phyloP scores from a whole-genome alignment of 2,797 vertebrate genomes.

The Fistularia tabacaria region DNA sequence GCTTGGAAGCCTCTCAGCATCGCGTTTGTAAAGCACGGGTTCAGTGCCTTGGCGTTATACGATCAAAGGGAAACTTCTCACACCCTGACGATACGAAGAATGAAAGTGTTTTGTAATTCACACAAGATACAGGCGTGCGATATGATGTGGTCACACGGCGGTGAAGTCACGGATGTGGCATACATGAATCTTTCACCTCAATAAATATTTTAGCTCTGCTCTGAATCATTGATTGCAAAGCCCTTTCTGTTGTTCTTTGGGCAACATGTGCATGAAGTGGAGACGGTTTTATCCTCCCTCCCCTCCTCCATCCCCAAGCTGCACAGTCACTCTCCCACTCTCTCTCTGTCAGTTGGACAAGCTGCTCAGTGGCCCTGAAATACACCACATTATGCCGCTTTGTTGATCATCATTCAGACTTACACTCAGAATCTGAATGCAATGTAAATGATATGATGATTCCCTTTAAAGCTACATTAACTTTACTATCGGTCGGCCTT shows the following conservation, averaged over 20 bases:
- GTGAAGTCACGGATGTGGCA: slow-evolving; percentile 56
- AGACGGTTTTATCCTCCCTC: slow-evolving; percentile 26
- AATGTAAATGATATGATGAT: slow-evolving; percentile 79
- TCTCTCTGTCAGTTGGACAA: slow-evolving; percentile 64
- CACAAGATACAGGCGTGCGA: slow-evolving; percentile 19
- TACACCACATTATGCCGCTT: slow-evolving; percentile 68
- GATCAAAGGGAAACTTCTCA: too few species aligned
- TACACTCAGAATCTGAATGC: slow-evolving; percentile 65
- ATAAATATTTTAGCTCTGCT: slow-evolving; percentile 65
- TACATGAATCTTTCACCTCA: slow-evolving; percentile 71
- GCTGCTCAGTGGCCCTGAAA: slow-evolving; percentile 79
- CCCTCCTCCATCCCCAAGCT: background rate
- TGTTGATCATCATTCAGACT: slow-evolving; percentile 64
- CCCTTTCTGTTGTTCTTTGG: slow-evolving; percentile 56
- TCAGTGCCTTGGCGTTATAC: too few species aligned
- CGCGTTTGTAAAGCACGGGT: too few species aligned
- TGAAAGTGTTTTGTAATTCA: slow-evolving; percentile 3
- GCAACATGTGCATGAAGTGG: slow-evolving; percentile 46
- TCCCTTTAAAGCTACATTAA: slow-evolving; percentile 68
- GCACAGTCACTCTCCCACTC: slow-evolving; percentile 2
- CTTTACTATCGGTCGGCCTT: slow-evolving; percentile 54
- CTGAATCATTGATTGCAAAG: slow-evolving; percentile 66
- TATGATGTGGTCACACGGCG: slow-evolving; percentile 39
- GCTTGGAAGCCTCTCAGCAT: too few species aligned
- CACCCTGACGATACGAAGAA: too few species aligned